Conservation (phyloP, 2,888 invertebrate species). For the Vanessa cardui region DNA sequence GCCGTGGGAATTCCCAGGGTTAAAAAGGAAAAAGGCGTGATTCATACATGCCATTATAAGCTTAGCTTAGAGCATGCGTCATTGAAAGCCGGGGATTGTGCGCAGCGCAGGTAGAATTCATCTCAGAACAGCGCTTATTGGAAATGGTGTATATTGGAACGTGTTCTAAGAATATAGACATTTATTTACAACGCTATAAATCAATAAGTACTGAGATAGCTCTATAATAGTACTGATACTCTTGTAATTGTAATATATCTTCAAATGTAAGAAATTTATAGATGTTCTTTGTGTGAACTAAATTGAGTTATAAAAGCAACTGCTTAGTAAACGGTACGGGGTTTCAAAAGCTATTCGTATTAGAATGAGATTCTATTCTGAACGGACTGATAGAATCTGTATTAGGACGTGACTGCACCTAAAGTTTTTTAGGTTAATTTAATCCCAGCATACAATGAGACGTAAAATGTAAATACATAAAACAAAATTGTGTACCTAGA, state of each 20-base stretch:
- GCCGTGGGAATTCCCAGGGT: conserved; percentile 59
- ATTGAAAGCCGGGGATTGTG: conserved; percentile 36
- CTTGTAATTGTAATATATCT: not conserved
- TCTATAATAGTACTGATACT: not conserved
- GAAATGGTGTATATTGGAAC: not conserved
- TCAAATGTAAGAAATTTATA: not conserved
- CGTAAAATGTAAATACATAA: not conserved
- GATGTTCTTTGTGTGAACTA: not conserved
- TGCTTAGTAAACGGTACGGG: conserved; percentile 29
- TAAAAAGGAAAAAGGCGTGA: conserved; percentile 57
- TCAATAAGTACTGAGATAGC: too few relatives aligned
- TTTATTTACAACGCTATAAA: too few relatives aligned
- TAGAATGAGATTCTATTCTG: conserved; percentile 28
- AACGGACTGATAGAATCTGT: conserved; percentile 26
- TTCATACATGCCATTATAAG: conserved; percentile 50
- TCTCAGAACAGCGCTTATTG: conserved; percentile 12
- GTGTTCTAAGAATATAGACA: not conserved
- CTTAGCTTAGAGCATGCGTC: conserved; percentile 42
- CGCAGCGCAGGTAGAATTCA: conserved; percentile 24
- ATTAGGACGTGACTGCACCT: not conserved
- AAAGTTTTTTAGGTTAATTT: too few relatives aligned
- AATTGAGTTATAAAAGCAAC: conserved; percentile 11
- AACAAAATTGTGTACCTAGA: not conserved
- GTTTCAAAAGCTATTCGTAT: conserved; percentile 35
- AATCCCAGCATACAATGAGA: too few relatives aligned